Evolutionary conservation across 2,113 vertebrate genomes (phyloP), one percentile per base, ranked within the genome.

Genomic region (Opisthocomus hoazin): DNA sequence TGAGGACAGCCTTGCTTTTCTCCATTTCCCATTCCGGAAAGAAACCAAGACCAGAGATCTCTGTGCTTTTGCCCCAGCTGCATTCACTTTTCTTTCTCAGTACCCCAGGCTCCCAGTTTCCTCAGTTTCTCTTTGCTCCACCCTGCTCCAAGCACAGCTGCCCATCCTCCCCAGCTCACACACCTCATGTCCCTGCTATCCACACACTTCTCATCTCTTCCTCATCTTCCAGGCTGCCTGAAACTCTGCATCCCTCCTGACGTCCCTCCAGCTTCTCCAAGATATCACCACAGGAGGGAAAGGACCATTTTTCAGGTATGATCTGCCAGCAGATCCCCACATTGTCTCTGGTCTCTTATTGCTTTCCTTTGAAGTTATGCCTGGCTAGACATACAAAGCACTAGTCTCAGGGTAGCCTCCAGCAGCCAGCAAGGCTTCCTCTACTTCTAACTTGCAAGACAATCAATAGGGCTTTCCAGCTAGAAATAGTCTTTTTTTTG

Each of bases 171-270:
- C 10, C 8, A 24, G n/a, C 26, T 29, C 23, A 65, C 7, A 36
- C 16, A 41, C 3, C 5, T 76, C 24, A 22, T 0, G 4, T 4
- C 5, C 8, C 32, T 74, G 27, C 14, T 36, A 30, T 8, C 17
- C 19, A 36, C 16, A 30, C 9, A 30, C 5, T 11, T 45, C 50
- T 60, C 15, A 3, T 15, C 11, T 41, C 51, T 46, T 68, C 29
- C 29, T 66, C 1, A 2, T 19, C 17, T 79, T 32, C 7, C 36
- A 61, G 46, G 15, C 29, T 37, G 26, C 16, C 46, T 82, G 11
- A 90, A 20, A 37, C 27, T 50, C 34, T 74, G 16, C 15, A 64
- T 56, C 73, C 17, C 34, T n/a, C 26, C 13, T 56, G 32, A 26
- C 14, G 77, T 89, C 16, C 68, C 27, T 61, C 50, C 27, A 68